Evolutionary conservation across 1,140 invertebrate species (phyloP), one percentile per base, ranked within the genome.

Genomic region (Drosophila quadrilineata): DNA sequence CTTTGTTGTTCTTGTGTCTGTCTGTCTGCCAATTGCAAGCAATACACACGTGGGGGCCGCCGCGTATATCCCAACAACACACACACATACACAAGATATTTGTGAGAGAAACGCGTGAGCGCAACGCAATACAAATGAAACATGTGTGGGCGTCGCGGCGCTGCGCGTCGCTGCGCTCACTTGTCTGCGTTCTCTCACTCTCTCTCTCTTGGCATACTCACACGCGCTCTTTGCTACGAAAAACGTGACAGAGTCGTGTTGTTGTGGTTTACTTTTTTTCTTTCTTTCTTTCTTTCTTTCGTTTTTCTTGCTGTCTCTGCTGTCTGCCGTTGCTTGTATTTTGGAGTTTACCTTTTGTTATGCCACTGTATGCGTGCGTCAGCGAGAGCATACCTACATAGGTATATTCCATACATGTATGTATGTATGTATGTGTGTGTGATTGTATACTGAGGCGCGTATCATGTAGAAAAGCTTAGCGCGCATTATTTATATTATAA

Each of bases 201-300:
- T 28, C 62, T 24, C 40, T 62, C 43, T 68, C 69, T 67, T 45
- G 33, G 54, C 48, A 29, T 40, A 46, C 56, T n/a, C n/a, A n/a
- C n/a, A n/a, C n/a, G n/a, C n/a, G n/a, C n/a, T n/a, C n/a, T n/a
- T n/a, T n/a, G n/a, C n/a, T n/a, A n/a, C n/a, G n/a, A 84, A 84
- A 84, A 84, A 85, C 79, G 77, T 84, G 77, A 84, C 79, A 79
- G 62, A 58, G 74, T 62, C 65, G 62, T 85, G 79, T 85, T 80
- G 84, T 84, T 68, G 63, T 80, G 33, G 48, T 59, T 63, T 71
- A 50, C 53, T 71, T 41, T 56, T n/a, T n/a, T n/a, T n/a, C n/a
- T n/a, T n/a, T n/a, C n/a, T n/a, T n/a, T n/a, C n/a, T n/a, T n/a
- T n/a, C n/a, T n/a, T n/a, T n/a, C n/a, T n/a, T n/a, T n/a, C n/a